Evolutionary conservation across 1,140 invertebrate genomes (phyloP).

Genomic region (Oppia nitens): DNA sequence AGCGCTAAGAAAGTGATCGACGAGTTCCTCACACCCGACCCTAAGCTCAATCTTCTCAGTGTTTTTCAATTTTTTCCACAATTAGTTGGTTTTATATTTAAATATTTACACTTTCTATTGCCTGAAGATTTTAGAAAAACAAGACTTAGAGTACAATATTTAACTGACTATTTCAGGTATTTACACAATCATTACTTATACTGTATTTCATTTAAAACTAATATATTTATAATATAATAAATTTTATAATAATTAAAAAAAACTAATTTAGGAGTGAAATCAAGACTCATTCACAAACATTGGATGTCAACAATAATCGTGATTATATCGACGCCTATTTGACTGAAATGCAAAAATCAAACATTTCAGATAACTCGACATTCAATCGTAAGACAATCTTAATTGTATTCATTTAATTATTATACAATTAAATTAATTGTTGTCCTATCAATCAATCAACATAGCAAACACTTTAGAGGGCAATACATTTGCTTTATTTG

Average conservation of each 20-base stretch:
- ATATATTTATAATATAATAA: not conserved
- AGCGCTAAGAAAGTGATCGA: conserved; percentile 45
- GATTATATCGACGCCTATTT: conserved; percentile 75
- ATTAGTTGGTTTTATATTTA: conserved; percentile 33
- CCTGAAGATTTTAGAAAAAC: not conserved
- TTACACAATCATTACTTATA: too few species aligned
- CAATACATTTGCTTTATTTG: conserved; percentile 22
- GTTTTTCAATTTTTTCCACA: conserved; percentile 47
- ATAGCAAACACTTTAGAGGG: conserved; percentile 17
- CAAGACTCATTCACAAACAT: conserved; percentile 48
- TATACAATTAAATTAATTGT: not conserved
- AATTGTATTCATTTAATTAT: not conserved
- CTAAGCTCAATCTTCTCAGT: not conserved
- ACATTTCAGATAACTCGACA: conserved; percentile 17
- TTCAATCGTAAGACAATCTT: not conserved
- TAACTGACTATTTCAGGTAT: conserved; percentile 18
- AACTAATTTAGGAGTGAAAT: conserved; percentile 36
- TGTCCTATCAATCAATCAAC: conserved; percentile 1
- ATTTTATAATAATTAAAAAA: not conserved
- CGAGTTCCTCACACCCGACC: conserved; percentile 38
- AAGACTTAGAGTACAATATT: not conserved
- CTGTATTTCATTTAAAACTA: not conserved
- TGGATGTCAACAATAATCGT: conserved; percentile 40
- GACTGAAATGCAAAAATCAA: conserved; percentile 41
- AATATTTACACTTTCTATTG: conserved; percentile 3